Evolutionary conservation across 2,888 invertebrate genomes (phyloP).

Genomic region (Sphaeridia pumilis): DNA sequence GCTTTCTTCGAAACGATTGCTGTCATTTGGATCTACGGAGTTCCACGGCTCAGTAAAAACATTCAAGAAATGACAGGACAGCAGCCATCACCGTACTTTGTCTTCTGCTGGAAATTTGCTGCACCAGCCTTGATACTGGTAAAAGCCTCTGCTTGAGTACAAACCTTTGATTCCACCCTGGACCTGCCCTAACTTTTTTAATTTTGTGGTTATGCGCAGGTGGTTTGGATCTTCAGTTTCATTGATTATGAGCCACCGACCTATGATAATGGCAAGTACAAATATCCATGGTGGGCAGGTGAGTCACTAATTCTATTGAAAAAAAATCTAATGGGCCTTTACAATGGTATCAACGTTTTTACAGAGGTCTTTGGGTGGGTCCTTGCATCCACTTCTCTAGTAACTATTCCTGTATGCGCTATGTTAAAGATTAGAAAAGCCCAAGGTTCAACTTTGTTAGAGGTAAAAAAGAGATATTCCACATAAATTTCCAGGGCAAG

Average conservation of each 20-base stretch:
- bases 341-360: too few species aligned
- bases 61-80: slow-evolving; percentile 81
- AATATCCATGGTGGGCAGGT: slow-evolving; percentile 61
- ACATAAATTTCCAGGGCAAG: too few species aligned
- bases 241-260: slow-evolving; percentile 77
- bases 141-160: slow-evolving; percentile 36
- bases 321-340: too few species aligned
- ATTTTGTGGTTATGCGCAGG: slow-evolving; percentile 42
- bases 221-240: slow-evolving; percentile 76
- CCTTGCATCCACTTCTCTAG: slow-evolving; percentile 66
- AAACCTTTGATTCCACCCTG: background rate
- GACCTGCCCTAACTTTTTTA: background rate
- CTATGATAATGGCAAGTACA: slow-evolving; percentile 65
- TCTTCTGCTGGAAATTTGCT: slow-evolving; percentile 71
- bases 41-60: slow-evolving; percentile 63
- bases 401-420: slow-evolving; percentile 75
- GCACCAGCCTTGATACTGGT: slow-evolving; percentile 66
- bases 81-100: slow-evolving; percentile 66
- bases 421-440: slow-evolving; percentile 57
- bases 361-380: slow-evolving; percentile 68
- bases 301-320: background rate
- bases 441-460: slow-evolving; percentile 56
- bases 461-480: slow-evolving; percentile 47
- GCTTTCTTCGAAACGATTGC: slow-evolving; percentile 89
- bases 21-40: slow-evolving; percentile 84